Evolutionary conservation across 2,888 invertebrate species (phyloP).

Genomic region (Nyleta sp.): DNA sequence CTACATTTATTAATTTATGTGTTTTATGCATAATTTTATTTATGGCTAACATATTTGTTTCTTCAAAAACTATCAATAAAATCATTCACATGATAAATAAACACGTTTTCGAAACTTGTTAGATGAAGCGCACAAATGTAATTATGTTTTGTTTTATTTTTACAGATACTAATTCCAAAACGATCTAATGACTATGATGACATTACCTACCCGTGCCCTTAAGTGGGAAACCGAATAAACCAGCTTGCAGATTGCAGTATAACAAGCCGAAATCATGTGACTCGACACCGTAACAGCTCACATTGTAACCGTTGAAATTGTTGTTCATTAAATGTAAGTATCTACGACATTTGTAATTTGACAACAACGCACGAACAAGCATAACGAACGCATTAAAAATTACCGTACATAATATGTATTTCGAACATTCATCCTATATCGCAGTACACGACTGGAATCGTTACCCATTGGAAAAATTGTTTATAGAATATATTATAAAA

Average conservation of each 20-base stretch:
- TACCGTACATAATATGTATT: slow-evolving; percentile 18
- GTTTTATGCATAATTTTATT: too few relatives aligned
- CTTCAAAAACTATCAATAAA: too few relatives aligned
- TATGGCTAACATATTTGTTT: too few relatives aligned
- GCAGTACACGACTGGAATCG: too few relatives aligned
- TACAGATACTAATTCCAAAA: slow-evolving; percentile 5
- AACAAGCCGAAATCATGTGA: slow-evolving; percentile 33
- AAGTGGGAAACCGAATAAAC: slow-evolving; percentile 36
- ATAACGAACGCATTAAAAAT: slow-evolving; percentile 29
- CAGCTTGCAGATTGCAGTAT: slow-evolving; percentile 39
- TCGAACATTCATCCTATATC: too few relatives aligned
- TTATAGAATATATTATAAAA: too few relatives aligned
- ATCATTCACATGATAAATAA: too few relatives aligned
- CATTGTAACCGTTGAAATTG: slow-evolving; percentile 35
- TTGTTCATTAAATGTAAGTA: slow-evolving; percentile 38
- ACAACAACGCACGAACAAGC: slow-evolving; percentile 19
- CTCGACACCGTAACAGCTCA: slow-evolving; percentile 11
- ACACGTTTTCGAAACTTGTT: too few relatives aligned
- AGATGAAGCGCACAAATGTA: neutral
- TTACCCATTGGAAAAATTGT: too few relatives aligned
- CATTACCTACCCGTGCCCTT: slow-evolving; percentile 21
- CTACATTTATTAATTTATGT: too few relatives aligned
- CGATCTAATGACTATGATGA: slow-evolving; percentile 14
- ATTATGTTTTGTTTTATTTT: neutral
- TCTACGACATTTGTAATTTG: slow-evolving; percentile 27